These are phyloP conservation scores for Drosophila yakuba DNA, from an alignment of 1,140 invertebrate species.

Conservation along the genomic window DNA sequence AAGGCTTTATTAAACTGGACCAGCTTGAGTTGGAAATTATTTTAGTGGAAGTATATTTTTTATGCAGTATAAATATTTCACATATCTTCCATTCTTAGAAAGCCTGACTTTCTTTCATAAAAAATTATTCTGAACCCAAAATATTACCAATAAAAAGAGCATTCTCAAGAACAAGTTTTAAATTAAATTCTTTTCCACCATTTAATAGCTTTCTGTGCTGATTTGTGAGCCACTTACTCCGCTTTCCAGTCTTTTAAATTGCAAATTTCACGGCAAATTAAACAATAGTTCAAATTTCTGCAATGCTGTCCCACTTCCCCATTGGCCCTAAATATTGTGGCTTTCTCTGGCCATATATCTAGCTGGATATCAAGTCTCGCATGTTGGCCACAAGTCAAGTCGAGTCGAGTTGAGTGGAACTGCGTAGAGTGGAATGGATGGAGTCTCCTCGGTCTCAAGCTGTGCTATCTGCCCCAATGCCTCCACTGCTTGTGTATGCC, in stretches of 20 bases:
- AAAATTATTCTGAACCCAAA: neutral
- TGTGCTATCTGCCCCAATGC: slow-evolving; percentile 5
- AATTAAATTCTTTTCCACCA: neutral
- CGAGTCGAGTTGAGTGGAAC: slow-evolving; percentile 7
- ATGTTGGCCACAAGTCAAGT: slow-evolving; percentile 38
- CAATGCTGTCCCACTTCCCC: neutral
- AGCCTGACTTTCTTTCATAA: too few species aligned
- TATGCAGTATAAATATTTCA: neutral
- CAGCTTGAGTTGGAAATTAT: too few species aligned
- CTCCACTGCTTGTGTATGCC: slow-evolving; percentile 22
- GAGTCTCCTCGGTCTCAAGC: slow-evolving; percentile 27
- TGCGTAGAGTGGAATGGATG: neutral
- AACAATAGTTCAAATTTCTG: slow-evolving; percentile 51
- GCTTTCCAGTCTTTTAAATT: slow-evolving; percentile 16
- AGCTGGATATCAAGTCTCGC: slow-evolving; percentile 17
- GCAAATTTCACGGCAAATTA: slow-evolving; percentile 52
- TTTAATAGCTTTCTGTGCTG: slow-evolving; percentile 3
- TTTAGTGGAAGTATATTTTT: too few species aligned
- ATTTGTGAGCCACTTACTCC: slow-evolving; percentile 9
- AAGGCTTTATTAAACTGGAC: too few species aligned
- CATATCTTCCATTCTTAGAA: neutral
- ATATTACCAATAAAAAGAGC: neutral
- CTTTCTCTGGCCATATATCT: slow-evolving; percentile 36
- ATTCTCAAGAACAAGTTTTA: neutral
- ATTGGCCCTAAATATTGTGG: slow-evolving; percentile 31